Percentiles rank a stretch among this genome's conserved stretches.
Evolutionary conservation across 2,113 vertebrate species (phyloP).

Genomic region (Tachycineta bicolor): DNA sequence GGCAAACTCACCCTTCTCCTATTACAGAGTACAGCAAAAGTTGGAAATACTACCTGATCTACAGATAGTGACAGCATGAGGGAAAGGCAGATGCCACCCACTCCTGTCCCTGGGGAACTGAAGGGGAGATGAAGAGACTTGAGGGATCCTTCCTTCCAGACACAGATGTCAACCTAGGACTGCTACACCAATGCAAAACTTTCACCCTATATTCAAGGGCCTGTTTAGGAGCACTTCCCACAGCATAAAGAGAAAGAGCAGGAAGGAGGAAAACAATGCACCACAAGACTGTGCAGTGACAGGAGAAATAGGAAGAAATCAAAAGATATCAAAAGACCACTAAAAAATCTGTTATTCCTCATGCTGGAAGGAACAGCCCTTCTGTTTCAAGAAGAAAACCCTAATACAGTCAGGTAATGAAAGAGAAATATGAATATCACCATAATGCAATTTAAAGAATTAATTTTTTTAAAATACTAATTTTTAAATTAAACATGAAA

Average conservation of each 20-base stretch:
- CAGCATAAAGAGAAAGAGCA: background rate
- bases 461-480: background rate
- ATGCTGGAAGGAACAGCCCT: background rate
- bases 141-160: background rate
- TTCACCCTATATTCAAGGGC: background rate
- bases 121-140: background rate
- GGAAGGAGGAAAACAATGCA: background rate
- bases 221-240: background rate
- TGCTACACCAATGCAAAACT: background rate
- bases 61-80: constrained; percentile 1
- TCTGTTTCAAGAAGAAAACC: background rate
- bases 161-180: background rate
- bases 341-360: background rate
- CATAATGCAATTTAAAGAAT: background rate
- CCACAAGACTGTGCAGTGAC: background rate
- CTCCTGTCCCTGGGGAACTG: background rate
- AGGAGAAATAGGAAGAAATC: background rate
- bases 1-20: constrained; percentile 11
- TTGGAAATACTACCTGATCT: background rate
- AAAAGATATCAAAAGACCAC: background rate
- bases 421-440: background rate
- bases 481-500: background rate
- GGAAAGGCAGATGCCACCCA: background rate
- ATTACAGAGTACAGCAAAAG: background rate
- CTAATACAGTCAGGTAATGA: background rate